Base-by-base conservation (phyloP, 2,113 vertebrate species). In the Pipa parva region DNA sequence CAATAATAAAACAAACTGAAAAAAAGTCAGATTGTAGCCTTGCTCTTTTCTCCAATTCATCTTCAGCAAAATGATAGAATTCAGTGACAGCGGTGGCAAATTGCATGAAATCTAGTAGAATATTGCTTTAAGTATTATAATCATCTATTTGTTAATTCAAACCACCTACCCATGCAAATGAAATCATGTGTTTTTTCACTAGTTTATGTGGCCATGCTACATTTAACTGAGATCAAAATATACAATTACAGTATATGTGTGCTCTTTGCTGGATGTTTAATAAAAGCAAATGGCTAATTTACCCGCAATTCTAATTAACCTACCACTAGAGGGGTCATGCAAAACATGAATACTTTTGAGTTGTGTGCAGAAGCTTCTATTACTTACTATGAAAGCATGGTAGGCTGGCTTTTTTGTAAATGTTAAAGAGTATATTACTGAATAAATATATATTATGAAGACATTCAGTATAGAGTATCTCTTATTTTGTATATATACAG, bases 281-380 rank as follows among this genome's bases (percentile, higher is more conserved):
- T 25, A 24, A 51, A 29, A 63, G 15, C 21, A 31, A 15, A 24
- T 51, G 21, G 21, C 17, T 37, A 51, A 51, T 24, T 24, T 22
- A 36, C 48, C 4, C 29, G 21, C 45, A 63, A 54, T 54, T 54
- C 31, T 63, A 54, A 63, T 63, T 33, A 54, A 54, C 49, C 50
- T 42, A 39, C 49, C 62, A 54, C 49, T 63, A 54, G 50, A 54
- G 33, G 48, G 33, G 49, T 63, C 62, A 54, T 54, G 9, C 17
- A 8, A 63, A 63, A 21, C 17, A 8, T 20, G 39, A 20, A 61
- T 28, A 15, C 13, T 15, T 15, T 42, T 5, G 6, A 15, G 5
- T 6, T 42, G 8, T 1, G 39, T 4, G 7, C n/a, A n/a, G n/a
- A n/a, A n/a, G n/a, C n/a, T n/a, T n/a, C n/a, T n/a, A n/a, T n/a